Conservation (phyloP, 2,113 vertebrate genomes). For the Notiomystis cincta region DNA sequence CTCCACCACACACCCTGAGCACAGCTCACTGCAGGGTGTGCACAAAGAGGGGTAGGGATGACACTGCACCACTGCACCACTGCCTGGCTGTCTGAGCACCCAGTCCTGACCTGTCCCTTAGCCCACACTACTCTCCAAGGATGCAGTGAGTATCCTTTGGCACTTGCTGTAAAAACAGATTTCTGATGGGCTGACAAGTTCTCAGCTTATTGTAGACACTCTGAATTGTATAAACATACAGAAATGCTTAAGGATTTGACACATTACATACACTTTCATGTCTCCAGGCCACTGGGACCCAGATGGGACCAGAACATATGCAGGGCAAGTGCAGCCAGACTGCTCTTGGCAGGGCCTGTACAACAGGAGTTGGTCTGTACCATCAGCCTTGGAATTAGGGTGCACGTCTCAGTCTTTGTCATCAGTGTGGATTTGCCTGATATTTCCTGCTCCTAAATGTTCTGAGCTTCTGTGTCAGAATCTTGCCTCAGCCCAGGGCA, state of each 20-base stretch:
- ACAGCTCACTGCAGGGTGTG: background rate
- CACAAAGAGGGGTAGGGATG: background rate
- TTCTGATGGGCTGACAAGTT: background rate
- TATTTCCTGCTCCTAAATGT: background rate
- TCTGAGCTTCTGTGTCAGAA: background rate
- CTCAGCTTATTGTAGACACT: background rate
- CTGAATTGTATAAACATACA: background rate
- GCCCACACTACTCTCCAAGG: background rate
- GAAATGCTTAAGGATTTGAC: background rate
- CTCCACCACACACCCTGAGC: background rate
- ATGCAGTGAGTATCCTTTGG: background rate
- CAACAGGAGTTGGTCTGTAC: no score
- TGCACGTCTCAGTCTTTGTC: background rate
- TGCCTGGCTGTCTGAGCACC: background rate
- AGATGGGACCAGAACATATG: background rate
- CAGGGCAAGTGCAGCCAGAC: background rate
- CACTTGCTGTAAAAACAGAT: background rate
- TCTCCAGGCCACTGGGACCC: background rate
- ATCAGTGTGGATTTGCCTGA: background rate
- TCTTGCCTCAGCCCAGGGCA: background rate
- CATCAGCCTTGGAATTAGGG: background rate
- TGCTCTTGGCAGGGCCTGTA: background rate
- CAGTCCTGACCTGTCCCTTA: background rate
- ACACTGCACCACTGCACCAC: fast-evolving
- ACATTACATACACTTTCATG: background rate